Base-by-base conservation (phyloP, 1,140 invertebrate genomes). In the Atopsyche davidsoni region DNA sequence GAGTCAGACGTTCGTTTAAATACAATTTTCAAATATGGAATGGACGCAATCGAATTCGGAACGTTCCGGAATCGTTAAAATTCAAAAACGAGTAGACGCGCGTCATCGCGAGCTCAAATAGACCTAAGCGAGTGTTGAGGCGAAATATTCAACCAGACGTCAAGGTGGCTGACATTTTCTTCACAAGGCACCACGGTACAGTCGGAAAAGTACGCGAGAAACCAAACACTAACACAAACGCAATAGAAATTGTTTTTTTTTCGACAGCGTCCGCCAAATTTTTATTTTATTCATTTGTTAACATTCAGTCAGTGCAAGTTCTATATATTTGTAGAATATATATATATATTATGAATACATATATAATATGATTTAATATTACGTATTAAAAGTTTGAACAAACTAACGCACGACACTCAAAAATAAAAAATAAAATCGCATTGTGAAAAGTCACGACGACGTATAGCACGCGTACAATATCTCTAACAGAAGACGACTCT, bases 161-260 rank as follows among this genome's bases (percentile, higher is more conserved):
- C n/a, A n/a, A n/a, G n/a, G n/a, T n/a, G n/a, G n/a, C n/a, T n/a
- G n/a, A n/a, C n/a, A n/a, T n/a, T n/a, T n/a, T 14, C 22, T 13
- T 24, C 23, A 24, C 24, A 31, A 44, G 21, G 41, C 28, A 44
- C 14, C 24, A 10, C n/a, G 21, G 23, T 44, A 44, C 28, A 44
- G 23, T 25, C 42, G 22, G 22, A 22, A 43, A 19, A 13, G 22
- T 19, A 43, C 11, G 21, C 21, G 22, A 23, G n/a, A 43, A 43
- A 13, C 41, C 11, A 23, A 28, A 24, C 13, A 13, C 10, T 16
- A 39, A 13, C 17, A 17, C 11, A 17, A 16, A 14, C 24, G 22
- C 24, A 28, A 19, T 43, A 28, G 13, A n/a, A n/a, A 14, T 23
- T 19, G n/a, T n/a, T 9, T 23, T n/a, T 43, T 28, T 28, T 28